Percentiles rank a stretch among this genome's conserved stretches.
Conservation (phyloP, 1,140 invertebrate genomes). For the Elymnias hypermnestra region DNA sequence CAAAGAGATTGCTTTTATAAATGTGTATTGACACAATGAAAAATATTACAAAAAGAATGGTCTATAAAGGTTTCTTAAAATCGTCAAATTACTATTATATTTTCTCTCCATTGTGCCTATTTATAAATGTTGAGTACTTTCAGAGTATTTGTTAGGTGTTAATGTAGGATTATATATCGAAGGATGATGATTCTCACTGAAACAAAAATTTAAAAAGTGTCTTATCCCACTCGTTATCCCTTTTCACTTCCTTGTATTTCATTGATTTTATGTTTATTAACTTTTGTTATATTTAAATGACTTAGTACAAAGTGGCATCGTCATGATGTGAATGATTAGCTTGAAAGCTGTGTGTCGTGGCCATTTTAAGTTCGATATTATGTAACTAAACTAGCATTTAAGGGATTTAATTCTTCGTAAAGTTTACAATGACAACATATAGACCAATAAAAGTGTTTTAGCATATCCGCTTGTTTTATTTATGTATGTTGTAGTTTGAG, state of each 20-base stretch:
- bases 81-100: not conserved
- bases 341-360: conserved; percentile 58
- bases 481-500: not conserved
- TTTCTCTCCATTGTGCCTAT: conserved; percentile 40
- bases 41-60: too few relatives aligned
- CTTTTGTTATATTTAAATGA: conserved; percentile 28
- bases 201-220: conserved; percentile 22
- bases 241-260: conserved; percentile 43
- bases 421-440: conserved; percentile 57
- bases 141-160: conserved; percentile 44
- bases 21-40: too few relatives aligned
- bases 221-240: conserved; percentile 62
- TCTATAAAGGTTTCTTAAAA: too few relatives aligned
- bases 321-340: conserved; percentile 36
- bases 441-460: conserved; percentile 73
- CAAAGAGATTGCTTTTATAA: too few relatives aligned
- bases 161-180: conserved; percentile 22
- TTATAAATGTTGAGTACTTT: conserved; percentile 43
- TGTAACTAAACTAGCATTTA: conserved; percentile 47
- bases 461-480: conserved; percentile 29
- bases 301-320: conserved; percentile 65
- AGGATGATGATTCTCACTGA: conserved; percentile 45
- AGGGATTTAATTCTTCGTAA: conserved; percentile 59
- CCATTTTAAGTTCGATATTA: conserved; percentile 65
- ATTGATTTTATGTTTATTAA: conserved; percentile 26